A percentile compares a stretch with the other conserved stretches of the same genome.
Evolutionary conservation across 2,113 vertebrate species (phyloP).

Genomic region (Maccullochella peelii): DNA sequence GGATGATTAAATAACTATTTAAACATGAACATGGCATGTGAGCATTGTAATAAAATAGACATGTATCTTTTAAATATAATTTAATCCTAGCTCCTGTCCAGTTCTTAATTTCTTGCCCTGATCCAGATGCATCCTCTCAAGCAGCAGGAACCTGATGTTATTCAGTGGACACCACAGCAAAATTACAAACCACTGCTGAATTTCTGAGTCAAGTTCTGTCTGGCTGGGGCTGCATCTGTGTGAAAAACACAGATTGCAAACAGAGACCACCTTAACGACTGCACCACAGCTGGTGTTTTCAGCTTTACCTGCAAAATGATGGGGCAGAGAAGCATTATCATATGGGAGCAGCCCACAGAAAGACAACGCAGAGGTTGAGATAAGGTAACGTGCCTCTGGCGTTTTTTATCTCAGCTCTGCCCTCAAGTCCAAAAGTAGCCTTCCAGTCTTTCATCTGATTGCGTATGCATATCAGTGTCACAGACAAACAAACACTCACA

Average conservation of each 20-base stretch:
- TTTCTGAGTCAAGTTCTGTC: not conserved
- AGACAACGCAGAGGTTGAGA: constrained; percentile 52
- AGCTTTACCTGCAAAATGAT: constrained; percentile 30
- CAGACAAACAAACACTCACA: constrained; percentile 58
- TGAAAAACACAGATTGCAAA: constrained; percentile 19
- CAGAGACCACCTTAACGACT: constrained; percentile 5
- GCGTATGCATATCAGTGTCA: constrained; percentile 63
- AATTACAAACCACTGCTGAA: not conserved
- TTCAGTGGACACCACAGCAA: not conserved
- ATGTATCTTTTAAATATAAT: not conserved
- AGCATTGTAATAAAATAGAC: no score
- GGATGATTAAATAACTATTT: not conserved
- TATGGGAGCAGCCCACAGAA: constrained; percentile 37
- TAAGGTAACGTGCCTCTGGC: constrained; percentile 57
- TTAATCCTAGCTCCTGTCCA: not conserved
- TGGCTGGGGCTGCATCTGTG: not conserved
- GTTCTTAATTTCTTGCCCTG: not conserved
- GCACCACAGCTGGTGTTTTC: constrained; percentile 23
- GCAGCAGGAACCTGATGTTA: not conserved
- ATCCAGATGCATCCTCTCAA: not conserved
- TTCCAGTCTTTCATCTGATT: constrained; percentile 56
- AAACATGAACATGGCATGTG: no score
- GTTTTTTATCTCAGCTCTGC: constrained; percentile 41
- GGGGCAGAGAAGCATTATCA: constrained; percentile 26
- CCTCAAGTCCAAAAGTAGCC: constrained; percentile 45